Base-by-base conservation (phyloP, 2,797 vertebrate species). In the Ataeniobius toweri region DNA sequence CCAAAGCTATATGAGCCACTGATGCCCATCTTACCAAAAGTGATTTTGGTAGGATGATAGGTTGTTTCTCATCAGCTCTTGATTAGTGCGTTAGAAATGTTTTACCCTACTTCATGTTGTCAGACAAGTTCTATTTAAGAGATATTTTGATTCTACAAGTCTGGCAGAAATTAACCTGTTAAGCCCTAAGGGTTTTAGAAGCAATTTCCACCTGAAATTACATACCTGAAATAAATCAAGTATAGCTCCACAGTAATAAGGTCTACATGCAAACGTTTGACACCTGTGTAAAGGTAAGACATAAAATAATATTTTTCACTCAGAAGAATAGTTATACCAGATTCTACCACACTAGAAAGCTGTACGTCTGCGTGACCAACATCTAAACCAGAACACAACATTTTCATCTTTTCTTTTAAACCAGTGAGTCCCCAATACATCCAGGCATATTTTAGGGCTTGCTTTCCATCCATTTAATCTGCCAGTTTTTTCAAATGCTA, bases 391-490 rank as follows among this genome's bases (percentile, higher is more conserved):
- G 2, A 61, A 31, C 31, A 41, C 22, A 67, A 67, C 18, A 39
- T 65, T 67, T 39, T 67, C 0, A 3, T 41, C 36, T 41, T 67
- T 65, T 65, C 36, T 10, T 39, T 59, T 61, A 2, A 61, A 18
- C 58, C 26, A 31, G 26, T 61, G 20, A 67, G 31, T 67, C 6
- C 20, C 69, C 48, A 31, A n/a, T 31, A 50, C 26, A 51, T 8
- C 69, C 46, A 51, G 46, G 48, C 26, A 20, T 51, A 26, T 83
- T 26, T n/a, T 56, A 39, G 36, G 31, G 63, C 63, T 65, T 39
- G 20, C 39, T 67, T 67, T 67, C 36, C 63, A 41, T 41, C 63
- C 3, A 22, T 36, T 24, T 3, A 24, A 39, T 41, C 36, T 67
- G 63, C 63, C 63, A 67, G 18, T 67, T 67, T 41, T 20, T 74